phyloP scores from a whole-genome alignment of 2,797 vertebrate species.

The Otolemur crassicaudatus region DNA sequence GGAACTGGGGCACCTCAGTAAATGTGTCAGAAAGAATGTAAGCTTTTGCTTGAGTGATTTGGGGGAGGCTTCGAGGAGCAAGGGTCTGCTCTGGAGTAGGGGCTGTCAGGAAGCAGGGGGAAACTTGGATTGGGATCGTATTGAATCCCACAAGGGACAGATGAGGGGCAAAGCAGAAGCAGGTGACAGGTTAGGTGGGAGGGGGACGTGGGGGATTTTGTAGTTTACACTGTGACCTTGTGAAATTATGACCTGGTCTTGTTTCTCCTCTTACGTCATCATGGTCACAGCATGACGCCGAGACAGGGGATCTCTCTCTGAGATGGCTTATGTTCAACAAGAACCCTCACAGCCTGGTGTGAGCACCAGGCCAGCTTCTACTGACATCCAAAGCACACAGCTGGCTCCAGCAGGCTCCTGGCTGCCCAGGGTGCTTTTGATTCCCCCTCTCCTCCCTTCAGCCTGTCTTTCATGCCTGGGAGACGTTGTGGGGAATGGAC shows the following conservation, averaged over 20 bases:
- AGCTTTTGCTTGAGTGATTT: not conserved
- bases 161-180: not conserved
- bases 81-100: not conserved
- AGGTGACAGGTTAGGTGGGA: fast-evolving
- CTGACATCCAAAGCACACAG: fast-evolving
- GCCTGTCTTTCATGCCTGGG: not conserved
- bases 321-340: not conserved
- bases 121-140: not conserved
- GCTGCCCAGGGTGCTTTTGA: not conserved
- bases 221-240: not conserved
- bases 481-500: not conserved
- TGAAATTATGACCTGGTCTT: not conserved
- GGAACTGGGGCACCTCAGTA: not conserved
- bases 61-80: not conserved
- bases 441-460: not conserved
- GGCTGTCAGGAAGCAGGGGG: not conserved
- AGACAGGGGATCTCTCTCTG: not conserved
- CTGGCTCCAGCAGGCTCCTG: not conserved
- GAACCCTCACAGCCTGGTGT: not conserved
- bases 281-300: not conserved
- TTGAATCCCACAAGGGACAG: not conserved
- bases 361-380: not conserved
- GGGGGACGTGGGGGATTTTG: not conserved
- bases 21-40: not conserved
- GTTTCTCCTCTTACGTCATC: not conserved